Percentiles rank a stretch among this genome's conserved stretches.
phyloP scores from a whole-genome alignment of 1,140 invertebrate species.

The Muscidifurax raptorellus region DNA sequence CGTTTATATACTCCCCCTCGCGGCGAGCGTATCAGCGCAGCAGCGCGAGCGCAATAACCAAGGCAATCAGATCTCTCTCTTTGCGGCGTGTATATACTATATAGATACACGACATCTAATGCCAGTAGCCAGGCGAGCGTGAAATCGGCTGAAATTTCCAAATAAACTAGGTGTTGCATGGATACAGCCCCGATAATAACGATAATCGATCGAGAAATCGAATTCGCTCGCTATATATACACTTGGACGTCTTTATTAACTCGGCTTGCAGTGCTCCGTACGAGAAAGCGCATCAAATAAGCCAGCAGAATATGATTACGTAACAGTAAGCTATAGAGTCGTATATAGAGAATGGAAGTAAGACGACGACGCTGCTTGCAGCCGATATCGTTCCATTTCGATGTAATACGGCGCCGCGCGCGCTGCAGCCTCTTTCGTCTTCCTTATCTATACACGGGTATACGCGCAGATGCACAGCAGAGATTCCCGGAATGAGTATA shows the following conservation, averaged over 20 bases:
- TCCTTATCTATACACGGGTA: not conserved
- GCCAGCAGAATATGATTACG: no score
- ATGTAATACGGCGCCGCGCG: not conserved
- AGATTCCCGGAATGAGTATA: not conserved
- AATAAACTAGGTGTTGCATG: not conserved
- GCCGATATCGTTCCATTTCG: not conserved
- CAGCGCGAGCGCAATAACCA: not conserved
- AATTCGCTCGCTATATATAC: not conserved
- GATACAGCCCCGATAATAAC: slow-evolving; percentile 7
- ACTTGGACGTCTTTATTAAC: not conserved
- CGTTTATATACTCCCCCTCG: not conserved
- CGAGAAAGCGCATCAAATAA: not conserved
- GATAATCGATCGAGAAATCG: slow-evolving; percentile 16
- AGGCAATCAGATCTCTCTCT: not conserved
- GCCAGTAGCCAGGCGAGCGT: not conserved
- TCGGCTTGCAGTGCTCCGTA: not conserved
- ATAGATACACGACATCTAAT: not conserved
- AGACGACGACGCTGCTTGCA: not conserved
- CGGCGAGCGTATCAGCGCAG: not conserved
- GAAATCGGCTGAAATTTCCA: slow-evolving; percentile 4
- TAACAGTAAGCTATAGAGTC: no score
- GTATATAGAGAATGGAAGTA: no score
- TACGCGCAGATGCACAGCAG: not conserved
- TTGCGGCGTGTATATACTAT: not conserved
- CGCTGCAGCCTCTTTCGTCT: not conserved